Percentiles rank a stretch among this genome's conserved stretches.
Evolutionary conservation across 2,113 vertebrate species (phyloP).

Genomic region (Alethe castanea): DNA sequence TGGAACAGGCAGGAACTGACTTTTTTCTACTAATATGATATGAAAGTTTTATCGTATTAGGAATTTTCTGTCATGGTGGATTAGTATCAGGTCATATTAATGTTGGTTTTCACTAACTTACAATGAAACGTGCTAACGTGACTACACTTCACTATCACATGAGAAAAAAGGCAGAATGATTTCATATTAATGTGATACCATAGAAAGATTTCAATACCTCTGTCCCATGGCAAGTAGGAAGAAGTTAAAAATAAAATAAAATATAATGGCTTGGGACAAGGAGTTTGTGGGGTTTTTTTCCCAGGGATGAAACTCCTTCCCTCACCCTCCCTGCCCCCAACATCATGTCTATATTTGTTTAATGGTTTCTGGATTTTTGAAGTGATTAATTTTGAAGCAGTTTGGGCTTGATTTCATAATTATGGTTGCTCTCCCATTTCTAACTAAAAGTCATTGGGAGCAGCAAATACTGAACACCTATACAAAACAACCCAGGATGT

Average conservation of each 20-base stretch:
- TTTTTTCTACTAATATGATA: slow-evolving; percentile 68
- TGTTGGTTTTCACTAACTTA: slow-evolving; percentile 66
- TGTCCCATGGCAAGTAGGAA: neutral
- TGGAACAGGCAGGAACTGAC: slow-evolving; percentile 64
- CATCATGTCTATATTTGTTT: neutral
- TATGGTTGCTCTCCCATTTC: neutral
- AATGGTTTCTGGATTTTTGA: neutral
- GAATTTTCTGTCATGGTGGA: slow-evolving; percentile 73
- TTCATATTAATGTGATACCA: slow-evolving; percentile 46
- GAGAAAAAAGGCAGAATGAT: neutral
- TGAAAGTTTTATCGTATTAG: slow-evolving; percentile 77
- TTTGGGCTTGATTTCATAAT: neutral
- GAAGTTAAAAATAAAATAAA: slow-evolving; percentile 11
- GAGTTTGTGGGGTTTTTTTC: neutral
- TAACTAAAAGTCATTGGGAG: neutral
- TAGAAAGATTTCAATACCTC: slow-evolving; percentile 35
- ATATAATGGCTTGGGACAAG: neutral
- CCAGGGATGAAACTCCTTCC: neutral
- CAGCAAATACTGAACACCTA: neutral
- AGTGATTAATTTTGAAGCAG: neutral
- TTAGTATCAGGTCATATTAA: slow-evolving; percentile 72
- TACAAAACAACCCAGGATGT: neutral
- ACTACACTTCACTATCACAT: slow-evolving; percentile 37
- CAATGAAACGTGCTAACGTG: slow-evolving; percentile 71
- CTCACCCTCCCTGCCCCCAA: neutral